phyloP scores from a whole-genome alignment of 2,113 vertebrate species.

The Catharus minimus region DNA sequence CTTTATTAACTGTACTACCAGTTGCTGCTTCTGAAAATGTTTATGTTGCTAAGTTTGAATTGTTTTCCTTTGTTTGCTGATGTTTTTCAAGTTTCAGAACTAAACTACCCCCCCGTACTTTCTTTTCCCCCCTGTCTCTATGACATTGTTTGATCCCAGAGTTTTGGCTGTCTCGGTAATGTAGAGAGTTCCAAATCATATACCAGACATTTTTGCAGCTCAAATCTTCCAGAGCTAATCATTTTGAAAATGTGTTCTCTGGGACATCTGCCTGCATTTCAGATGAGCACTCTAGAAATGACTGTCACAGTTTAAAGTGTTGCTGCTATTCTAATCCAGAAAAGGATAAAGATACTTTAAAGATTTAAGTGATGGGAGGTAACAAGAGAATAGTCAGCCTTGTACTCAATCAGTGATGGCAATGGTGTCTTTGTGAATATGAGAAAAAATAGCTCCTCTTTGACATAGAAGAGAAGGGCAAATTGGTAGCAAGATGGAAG shows the following conservation, averaged over 20 bases:
- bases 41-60: neutral
- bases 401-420: neutral
- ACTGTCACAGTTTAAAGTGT: constrained; percentile 20
- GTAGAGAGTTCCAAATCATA: neutral
- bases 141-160: constrained; percentile 1
- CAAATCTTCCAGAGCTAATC: constrained; percentile 30
- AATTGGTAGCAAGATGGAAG: neutral
- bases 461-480: neutral
- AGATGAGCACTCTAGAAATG: constrained; percentile 40
- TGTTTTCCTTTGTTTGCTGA: neutral
- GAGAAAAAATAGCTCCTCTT: constrained; percentile 7
- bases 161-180: neutral
- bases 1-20: neutral
- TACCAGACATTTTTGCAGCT: neutral
- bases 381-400: constrained; percentile 21
- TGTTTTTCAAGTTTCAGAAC: neutral
- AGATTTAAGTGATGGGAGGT: constrained; percentile 22
- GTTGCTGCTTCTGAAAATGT: neutral
- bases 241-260: constrained; percentile 37
- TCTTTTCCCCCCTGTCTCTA: neutral
- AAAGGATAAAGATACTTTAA: constrained; percentile 33
- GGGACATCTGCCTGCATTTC: constrained; percentile 44
- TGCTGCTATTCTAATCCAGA: constrained; percentile 39
- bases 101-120: neutral
- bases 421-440: neutral